A percentile compares a stretch with the other conserved stretches of the same genome.
Conservation (phyloP, 1,140 invertebrate species). For the Drosophila repletoides region DNA sequence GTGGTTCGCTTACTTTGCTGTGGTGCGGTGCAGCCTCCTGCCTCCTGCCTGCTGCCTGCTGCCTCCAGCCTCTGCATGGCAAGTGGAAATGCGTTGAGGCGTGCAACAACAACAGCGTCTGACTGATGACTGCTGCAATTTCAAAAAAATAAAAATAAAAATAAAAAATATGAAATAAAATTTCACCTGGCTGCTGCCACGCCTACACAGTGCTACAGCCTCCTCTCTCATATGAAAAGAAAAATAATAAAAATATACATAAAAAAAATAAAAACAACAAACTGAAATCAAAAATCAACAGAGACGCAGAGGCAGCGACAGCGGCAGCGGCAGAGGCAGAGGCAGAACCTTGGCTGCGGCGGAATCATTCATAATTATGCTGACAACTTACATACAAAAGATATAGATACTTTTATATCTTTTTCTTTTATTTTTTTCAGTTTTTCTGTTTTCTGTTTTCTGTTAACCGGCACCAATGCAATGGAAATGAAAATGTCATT, state of each 20-base stretch:
- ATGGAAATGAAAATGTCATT: constrained; percentile 80
- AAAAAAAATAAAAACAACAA: constrained; percentile 10
- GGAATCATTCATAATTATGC: constrained; percentile 65
- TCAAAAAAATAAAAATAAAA: constrained; percentile 21
- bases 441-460: no score
- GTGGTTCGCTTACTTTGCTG: constrained; percentile 39
- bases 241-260: constrained; percentile 7
- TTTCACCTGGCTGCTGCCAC: constrained; percentile 50
- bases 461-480: constrained; percentile 46
- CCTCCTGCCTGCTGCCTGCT: no score
- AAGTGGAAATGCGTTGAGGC: constrained; percentile 80
- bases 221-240: constrained; percentile 35
- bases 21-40: not conserved
- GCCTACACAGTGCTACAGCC: constrained; percentile 18
- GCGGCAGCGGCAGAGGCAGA: not conserved
- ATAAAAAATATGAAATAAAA: constrained; percentile 16
- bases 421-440: constrained; percentile 5
- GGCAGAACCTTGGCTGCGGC: not conserved
- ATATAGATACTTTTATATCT: constrained; percentile 29
- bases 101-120: constrained; percentile 48
- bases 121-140: constrained; percentile 39
- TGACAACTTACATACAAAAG: constrained; percentile 63
- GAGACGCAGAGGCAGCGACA: not conserved
- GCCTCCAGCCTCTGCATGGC: constrained; percentile 47
- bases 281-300: constrained; percentile 23